Base-by-base conservation (phyloP, 92 coral and sea anemone genomes). In the Montipora capitata region DNA sequence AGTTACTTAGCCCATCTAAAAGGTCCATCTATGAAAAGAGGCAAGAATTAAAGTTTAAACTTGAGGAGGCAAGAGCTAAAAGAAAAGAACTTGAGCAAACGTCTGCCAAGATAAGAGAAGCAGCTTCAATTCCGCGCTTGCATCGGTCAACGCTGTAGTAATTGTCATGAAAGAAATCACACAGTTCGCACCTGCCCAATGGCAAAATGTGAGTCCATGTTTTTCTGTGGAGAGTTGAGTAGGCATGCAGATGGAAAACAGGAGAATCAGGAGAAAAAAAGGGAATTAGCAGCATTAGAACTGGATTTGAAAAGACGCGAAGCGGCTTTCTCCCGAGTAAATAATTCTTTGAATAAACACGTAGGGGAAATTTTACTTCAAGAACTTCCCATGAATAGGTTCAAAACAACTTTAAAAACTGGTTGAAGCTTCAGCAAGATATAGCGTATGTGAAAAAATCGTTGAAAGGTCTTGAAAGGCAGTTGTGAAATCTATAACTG, bases 391-490 rank as follows among this genome's bases (percentile, higher is more conserved):
- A 82, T 44, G 80, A 87, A 14, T 87, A 78, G 48, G 48, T 68
- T 49, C 68, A 63, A 57, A 74, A 88, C 65, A 77, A 78, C 43
- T 52, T 62, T 41, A 82, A 45, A 49, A 89, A 89, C 65, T 89
- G 89, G 93, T 74, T 89, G 27, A 82, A 83, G 83, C 66, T 88
- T 13, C 92, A 88, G 66, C 89, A 63, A 76, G 88, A 88, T 69
- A 49, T 88, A 15, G 93, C 93, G 8, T 68, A 57, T 41, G 81
- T 89, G 52, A 89, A 82, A 44, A 72, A 54, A 67, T 42, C 71
- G 44, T 69, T 83, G 38, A 75, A 77, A 58, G 77, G 69, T 85
- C 74, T 16, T 62, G 39, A 65, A 75, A 85, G 57, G 77, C 76
- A 77, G 66, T 62, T 40, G 85, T 85, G 40, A 85, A 78, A 48